A percentile compares a stretch with the other conserved stretches of the same genome.
These are phyloP conservation scores for Cynaeus angustus DNA, from an alignment of 2,888 invertebrate species.

Conservation along the genomic window DNA sequence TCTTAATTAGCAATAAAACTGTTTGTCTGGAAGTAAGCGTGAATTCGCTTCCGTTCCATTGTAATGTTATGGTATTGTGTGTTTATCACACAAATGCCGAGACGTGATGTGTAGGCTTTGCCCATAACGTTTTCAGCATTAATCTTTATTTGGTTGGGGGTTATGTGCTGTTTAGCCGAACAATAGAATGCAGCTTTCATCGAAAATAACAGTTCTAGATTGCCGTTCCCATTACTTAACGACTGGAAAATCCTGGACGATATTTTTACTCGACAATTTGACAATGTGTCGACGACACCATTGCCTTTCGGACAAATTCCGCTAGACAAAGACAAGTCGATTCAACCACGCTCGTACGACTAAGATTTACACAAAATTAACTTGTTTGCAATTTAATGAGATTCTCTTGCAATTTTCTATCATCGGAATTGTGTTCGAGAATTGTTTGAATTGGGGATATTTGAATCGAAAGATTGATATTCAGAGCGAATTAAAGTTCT, in stretches of 20 bases:
- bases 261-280: slow-evolving; percentile 18
- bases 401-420: background rate
- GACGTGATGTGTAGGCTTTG: slow-evolving; percentile 52
- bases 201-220: slow-evolving; percentile 27
- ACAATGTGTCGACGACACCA: slow-evolving; percentile 5
- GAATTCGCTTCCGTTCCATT: slow-evolving; percentile 45
- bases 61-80: slow-evolving; percentile 49
- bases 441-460: slow-evolving; percentile 10
- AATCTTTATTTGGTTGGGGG: slow-evolving; percentile 54
- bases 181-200: slow-evolving; percentile 45
- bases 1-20: slow-evolving; percentile 49
- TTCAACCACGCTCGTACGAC: too few relatives aligned
- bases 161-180: slow-evolving; percentile 37
- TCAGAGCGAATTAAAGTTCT: slow-evolving; percentile 23
- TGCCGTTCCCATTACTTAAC: slow-evolving; percentile 11
- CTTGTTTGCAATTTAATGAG: slow-evolving; percentile 9
- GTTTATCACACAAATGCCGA: slow-evolving; percentile 53
- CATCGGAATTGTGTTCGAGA: background rate
- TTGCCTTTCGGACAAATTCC: too few relatives aligned
- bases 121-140: slow-evolving; percentile 51
- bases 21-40: slow-evolving; percentile 43
- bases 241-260: slow-evolving; percentile 37
- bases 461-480: slow-evolving; percentile 23
- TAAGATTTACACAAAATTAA: slow-evolving; percentile 12
- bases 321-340: too few relatives aligned